These are phyloP conservation scores for Ceratothoa steindachneri DNA, from an alignment of 2,888 invertebrate genomes.

Conservation along the genomic window DNA sequence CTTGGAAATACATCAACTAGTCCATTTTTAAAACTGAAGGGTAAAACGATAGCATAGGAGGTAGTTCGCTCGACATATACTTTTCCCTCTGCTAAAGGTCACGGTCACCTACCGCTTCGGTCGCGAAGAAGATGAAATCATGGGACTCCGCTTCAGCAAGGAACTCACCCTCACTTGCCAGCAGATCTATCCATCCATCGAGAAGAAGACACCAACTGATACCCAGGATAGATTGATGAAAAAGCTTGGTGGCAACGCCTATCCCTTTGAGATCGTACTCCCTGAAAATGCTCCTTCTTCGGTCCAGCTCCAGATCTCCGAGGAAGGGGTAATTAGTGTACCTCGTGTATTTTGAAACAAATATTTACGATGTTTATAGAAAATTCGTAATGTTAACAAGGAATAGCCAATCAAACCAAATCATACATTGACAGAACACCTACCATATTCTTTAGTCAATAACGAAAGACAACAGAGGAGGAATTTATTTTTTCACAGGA, in stretches of 20 bases:
- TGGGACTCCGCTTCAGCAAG: conserved; percentile 90
- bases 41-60: too few species aligned
- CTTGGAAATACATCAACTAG: too few species aligned
- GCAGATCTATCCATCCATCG: conserved; percentile 38
- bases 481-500: too few species aligned
- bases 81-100: conserved; percentile 55
- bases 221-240: conserved; percentile 68
- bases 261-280: conserved; percentile 77
- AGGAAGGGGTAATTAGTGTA: conserved; percentile 28
- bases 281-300: conserved; percentile 73
- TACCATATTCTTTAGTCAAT: too few species aligned
- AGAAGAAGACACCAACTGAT: conserved; percentile 17
- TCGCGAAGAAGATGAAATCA: conserved; percentile 88
- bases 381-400: too few species aligned
- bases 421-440: too few species aligned
- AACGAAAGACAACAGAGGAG: too few species aligned
- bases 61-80: too few species aligned
- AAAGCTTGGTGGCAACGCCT: conserved; percentile 71
- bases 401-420: too few species aligned
- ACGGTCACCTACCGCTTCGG: conserved; percentile 79
- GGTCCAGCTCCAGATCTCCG: conserved; percentile 68
- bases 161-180: conserved; percentile 65
- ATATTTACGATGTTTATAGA: too few species aligned
- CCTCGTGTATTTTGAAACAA: too few species aligned
- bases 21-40: too few species aligned